These are phyloP conservation scores for Pheosia gnoma DNA, from an alignment of 2,888 invertebrate genomes.

Conservation along the genomic window DNA sequence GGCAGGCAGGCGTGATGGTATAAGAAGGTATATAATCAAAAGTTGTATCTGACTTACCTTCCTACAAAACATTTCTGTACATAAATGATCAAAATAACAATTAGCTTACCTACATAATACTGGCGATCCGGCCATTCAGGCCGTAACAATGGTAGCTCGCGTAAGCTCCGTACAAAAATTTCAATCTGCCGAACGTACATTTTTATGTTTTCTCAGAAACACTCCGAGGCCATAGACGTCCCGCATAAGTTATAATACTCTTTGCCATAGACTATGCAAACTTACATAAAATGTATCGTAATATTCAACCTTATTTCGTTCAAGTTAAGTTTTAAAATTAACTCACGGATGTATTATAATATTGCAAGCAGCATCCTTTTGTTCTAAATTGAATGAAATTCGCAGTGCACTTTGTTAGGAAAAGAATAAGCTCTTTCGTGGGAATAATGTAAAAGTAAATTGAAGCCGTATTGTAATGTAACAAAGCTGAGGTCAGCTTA, in stretches of 20 bases:
- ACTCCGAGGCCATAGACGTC: slow-evolving; percentile 27
- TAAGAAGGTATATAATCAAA: no score
- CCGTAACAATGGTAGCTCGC: slow-evolving; percentile 31
- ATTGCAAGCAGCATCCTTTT: slow-evolving; percentile 56
- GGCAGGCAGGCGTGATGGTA: no score
- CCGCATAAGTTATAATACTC: no score
- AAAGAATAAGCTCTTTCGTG: neutral
- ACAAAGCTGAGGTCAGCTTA: neutral
- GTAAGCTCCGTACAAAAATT: slow-evolving; percentile 56
- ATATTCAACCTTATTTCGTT: slow-evolving; percentile 3
- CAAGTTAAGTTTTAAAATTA: slow-evolving; percentile 12
- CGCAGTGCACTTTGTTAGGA: slow-evolving; percentile 39
- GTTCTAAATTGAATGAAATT: slow-evolving; percentile 66
- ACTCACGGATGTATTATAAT: neutral
- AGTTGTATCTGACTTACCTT: no score
- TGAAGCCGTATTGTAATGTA: neutral
- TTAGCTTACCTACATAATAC: no score
- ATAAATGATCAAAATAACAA: no score
- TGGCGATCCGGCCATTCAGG: slow-evolving; percentile 19
- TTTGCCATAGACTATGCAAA: slow-evolving; percentile 7
- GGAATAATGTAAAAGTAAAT: neutral
- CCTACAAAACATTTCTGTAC: no score
- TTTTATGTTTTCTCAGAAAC: slow-evolving; percentile 57
- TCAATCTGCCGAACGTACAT: slow-evolving; percentile 50
- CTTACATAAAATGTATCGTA: neutral